Evolutionary conservation across 2,113 vertebrate species (phyloP).

Genomic region (Oreotragus oreotragus): DNA sequence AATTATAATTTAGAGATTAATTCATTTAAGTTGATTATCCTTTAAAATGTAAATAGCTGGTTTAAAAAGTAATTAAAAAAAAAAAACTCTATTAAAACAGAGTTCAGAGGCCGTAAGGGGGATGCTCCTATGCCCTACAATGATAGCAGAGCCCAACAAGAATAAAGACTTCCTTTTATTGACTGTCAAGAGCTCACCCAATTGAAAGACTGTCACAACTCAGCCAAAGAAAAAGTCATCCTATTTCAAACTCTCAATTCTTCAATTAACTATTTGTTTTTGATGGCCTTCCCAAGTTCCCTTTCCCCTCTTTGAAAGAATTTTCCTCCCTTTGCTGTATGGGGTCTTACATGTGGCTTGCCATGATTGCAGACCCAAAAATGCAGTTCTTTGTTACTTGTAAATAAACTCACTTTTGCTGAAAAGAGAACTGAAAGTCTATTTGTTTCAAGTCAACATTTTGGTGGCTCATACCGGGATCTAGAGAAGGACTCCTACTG

Average conservation of each 20-base stretch:
- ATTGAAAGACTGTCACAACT: not conserved
- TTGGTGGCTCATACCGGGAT: not conserved
- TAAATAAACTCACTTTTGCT: not conserved
- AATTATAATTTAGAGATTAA: not conserved
- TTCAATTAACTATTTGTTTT: not conserved
- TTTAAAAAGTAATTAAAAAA: not conserved
- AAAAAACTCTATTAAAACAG: not conserved
- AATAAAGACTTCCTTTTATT: not conserved
- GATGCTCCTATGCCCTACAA: not conserved
- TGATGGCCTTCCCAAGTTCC: not conserved
- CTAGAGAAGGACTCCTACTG: not conserved
- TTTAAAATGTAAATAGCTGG: not conserved
- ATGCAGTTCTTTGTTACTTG: not conserved
- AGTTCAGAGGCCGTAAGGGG: not conserved
- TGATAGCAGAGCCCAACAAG: not conserved
- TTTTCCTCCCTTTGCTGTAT: not conserved
- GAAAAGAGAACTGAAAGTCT: not conserved
- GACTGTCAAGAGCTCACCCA: not conserved
- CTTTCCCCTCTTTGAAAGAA: not conserved
- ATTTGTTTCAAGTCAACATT: not conserved
- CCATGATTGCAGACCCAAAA: not conserved
- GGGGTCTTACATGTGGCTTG: not conserved
- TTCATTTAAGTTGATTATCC: not conserved
- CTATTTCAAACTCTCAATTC: not conserved
- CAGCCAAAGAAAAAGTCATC: not conserved